These are phyloP conservation scores for Cabera pusaria DNA, from an alignment of 2,888 invertebrate genomes.

Conservation along the genomic window DNA sequence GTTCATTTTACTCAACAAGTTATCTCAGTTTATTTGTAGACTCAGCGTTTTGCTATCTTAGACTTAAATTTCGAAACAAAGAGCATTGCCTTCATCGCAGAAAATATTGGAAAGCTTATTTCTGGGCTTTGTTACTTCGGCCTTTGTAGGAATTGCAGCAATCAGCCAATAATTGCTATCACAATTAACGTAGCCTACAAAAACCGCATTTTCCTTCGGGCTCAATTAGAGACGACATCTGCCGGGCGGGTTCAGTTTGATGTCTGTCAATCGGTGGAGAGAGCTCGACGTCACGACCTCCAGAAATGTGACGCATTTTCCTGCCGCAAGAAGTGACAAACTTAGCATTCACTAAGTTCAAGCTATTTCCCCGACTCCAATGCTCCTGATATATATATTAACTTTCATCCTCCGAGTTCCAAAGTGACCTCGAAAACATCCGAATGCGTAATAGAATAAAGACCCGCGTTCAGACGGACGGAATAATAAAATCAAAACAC, in stretches of 20 bases:
- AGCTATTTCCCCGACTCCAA: background rate
- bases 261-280: constrained; percentile 15
- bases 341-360: constrained; percentile 13
- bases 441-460: constrained; percentile 1
- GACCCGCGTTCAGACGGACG: background rate
- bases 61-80: constrained; percentile 4
- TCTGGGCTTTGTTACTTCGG: constrained; percentile 10
- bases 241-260: constrained; percentile 11
- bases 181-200: constrained; percentile 19
- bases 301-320: constrained; percentile 15
- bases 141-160: constrained; percentile 11
- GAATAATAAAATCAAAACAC: constrained; percentile 20
- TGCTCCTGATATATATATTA: constrained; percentile 7
- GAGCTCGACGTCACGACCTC: constrained; percentile 4
- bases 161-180: constrained; percentile 20
- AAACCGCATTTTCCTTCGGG: constrained; percentile 16
- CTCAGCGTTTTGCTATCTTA: background rate
- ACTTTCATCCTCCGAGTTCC: constrained; percentile 8
- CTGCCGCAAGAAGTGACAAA: constrained; percentile 8
- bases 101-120: constrained; percentile 13
- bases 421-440: background rate
- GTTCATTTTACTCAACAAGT: background rate
- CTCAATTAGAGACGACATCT: constrained; percentile 21
- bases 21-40: constrained; percentile 1
- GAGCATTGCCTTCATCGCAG: constrained; percentile 4